A percentile compares a stretch with the other conserved stretches of the same genome.
Conservation (phyloP, 2,888 invertebrate species). For the Pristionchus japonicus region DNA sequence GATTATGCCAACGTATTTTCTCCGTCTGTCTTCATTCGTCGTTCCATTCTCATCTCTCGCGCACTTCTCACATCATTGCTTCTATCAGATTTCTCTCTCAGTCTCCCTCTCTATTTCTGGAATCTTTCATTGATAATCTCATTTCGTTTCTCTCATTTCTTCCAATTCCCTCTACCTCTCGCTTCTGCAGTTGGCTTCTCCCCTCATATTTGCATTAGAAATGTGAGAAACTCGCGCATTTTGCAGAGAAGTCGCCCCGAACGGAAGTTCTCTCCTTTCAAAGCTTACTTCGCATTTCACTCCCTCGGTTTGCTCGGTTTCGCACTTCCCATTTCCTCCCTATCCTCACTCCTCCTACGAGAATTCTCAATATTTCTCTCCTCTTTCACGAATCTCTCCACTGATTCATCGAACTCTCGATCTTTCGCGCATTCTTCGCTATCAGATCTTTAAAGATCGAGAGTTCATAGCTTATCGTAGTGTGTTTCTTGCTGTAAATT, state of each 20-base stretch:
- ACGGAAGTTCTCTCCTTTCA: constrained; percentile 5
- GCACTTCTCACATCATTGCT: neutral
- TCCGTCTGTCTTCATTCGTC: neutral
- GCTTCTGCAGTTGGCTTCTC: constrained; percentile 17
- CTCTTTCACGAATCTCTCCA: neutral
- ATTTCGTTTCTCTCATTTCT: neutral
- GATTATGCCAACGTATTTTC: neutral
- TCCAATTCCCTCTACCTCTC: neutral
- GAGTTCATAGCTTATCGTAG: neutral
- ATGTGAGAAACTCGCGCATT: neutral
- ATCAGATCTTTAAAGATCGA: neutral
- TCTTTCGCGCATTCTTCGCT: neutral
- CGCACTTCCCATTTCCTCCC: neutral
- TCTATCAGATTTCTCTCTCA: neutral
- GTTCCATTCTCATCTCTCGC: neutral
- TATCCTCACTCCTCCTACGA: neutral
- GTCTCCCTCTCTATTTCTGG: constrained; percentile 18
- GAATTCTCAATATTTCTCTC: neutral
- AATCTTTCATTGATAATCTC: constrained; percentile 19
- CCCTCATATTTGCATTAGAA: neutral
- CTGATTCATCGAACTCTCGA: neutral
- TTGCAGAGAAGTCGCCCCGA: neutral
- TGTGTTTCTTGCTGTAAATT: neutral
- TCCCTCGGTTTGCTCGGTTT: neutral
- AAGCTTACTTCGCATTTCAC: neutral